These are phyloP conservation scores for Beris chalybata DNA, from an alignment of 2,888 invertebrate species.

Conservation along the genomic window DNA sequence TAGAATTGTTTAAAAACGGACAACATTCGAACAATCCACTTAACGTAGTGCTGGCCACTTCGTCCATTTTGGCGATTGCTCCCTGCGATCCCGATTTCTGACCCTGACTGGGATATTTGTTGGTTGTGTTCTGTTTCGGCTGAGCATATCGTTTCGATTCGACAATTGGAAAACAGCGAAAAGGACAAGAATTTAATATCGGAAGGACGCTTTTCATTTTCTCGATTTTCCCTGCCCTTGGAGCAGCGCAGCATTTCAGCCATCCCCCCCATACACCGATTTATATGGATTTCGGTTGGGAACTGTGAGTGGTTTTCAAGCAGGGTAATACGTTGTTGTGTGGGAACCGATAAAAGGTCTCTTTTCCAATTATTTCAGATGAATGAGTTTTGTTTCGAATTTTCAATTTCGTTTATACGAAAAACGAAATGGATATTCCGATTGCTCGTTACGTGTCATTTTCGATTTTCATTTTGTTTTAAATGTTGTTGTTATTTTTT, in stretches of 20 bases:
- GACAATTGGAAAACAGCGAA: constrained; percentile 25
- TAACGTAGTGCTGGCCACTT: no score
- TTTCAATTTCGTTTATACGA: constrained; percentile 32
- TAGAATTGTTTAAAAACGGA: no score
- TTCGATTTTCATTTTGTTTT: no score
- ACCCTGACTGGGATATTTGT: no score
- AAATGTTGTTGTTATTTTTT: no score
- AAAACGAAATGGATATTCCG: constrained; percentile 33
- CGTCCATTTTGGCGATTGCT: no score
- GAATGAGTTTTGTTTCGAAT: constrained; percentile 44
- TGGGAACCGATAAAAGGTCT: constrained; percentile 44
- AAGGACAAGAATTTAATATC: constrained; percentile 28
- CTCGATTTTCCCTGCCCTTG: constrained; percentile 17
- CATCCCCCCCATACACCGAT: neutral
- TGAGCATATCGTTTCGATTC: constrained; percentile 17
- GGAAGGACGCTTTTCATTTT: constrained; percentile 23
- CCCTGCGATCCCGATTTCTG: no score
- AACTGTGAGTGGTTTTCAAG: constrained; percentile 16
- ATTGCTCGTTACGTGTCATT: constrained; percentile 28
- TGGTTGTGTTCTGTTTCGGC: no score
- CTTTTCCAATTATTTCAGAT: constrained; percentile 47
- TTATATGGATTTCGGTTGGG: neutral
- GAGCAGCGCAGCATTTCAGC: neutral
- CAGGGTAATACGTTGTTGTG: constrained; percentile 42
- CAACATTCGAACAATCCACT: no score